Evolutionary conservation across 2,113 vertebrate genomes (phyloP), one percentile per base, ranked within the genome.

Genomic region (Eulemur macaco): DNA sequence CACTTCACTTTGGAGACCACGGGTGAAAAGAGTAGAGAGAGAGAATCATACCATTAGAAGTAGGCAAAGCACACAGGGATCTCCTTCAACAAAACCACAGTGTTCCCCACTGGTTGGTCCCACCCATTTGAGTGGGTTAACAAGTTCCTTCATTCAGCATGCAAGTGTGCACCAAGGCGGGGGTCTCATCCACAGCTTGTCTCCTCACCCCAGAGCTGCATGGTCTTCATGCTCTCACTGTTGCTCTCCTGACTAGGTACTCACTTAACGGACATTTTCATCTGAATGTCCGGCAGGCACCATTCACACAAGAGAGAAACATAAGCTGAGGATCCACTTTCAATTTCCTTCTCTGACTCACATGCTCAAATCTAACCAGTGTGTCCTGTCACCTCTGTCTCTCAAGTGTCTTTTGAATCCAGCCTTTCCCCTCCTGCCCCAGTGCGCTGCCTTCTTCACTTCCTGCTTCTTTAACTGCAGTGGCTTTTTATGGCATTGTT

Each of bases 281-380:
- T 21, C 50, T 39, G 54, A 52, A 17, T 73, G 27, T 50, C 17
- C 45, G 8, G 1, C 1, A 56, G 84, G 45, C 18, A 63, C 13
- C 29, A 60, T 45, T 6, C 14, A 66, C 60, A 18, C 0, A 8
- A 50, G 82, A 34, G 34, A 8, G 18, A 45, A 63, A 1, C 0
- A 1, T 18, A 52, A 87, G 66, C 23, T 0, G 11, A 71, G 39
- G 37, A n/a, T 31, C n/a, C 23, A 60, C 29, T 31, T 21, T 15
- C 91, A 69, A 39, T 13, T 69, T 6, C n/a, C 66, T 52, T 60
- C 37, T 68, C 50, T 81, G 82, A 39, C 81, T 52, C 8, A n/a
- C 34, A 31, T 0, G 4, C 8, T 56, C 66, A 5, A 25, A 15
- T 27, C 21, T 50, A 17, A 21, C 1, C 34, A 1, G 1, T 12